Base-by-base conservation (phyloP, 2,797 vertebrate species). In the Orestias chungarensis region DNA sequence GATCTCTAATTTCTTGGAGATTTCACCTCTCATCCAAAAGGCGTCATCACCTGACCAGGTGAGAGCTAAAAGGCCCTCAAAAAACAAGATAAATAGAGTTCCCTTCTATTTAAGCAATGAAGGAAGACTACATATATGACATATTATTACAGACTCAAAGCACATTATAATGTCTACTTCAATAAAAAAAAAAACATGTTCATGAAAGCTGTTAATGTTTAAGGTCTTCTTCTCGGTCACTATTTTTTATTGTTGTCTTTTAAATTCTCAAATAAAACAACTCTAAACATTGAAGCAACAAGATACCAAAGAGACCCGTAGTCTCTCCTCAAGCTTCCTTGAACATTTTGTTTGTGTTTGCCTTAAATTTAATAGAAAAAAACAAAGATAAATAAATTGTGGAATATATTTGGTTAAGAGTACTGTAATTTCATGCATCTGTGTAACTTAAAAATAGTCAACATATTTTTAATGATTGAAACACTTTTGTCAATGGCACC, bases 251-350 rank as follows among this genome's bases (percentile, higher is more conserved):
- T 82, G 88, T 72, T 83, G 80, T 76, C 83, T 86, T 88, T 91
- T 70, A 82, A 82, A 89, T 84, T 81, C 82, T 84, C 57, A 84
- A 76, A 82, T 87, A 64, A 38, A 79, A 65, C 50, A 43, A 73
- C 18, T 78, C 87, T 91, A 90, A 91, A 93, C 87, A 86, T 90
- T 91, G 85, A 76, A 72, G 68, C 54, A 49, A 61, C 54, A 86
- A 86, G 78, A 83, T 74, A 76, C 88, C 78, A 79, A 81, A 88
- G 81, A 89, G 78, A 86, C 84, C 74, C 25, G 62, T 68, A 84
- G n/a, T 89, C 75, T 72, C 70, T 88, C 75, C 73, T 78, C 68
- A 46, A 78, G 79, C 79, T 71, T 85, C 79, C 65, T 72, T 68
- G 64, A 54, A 64, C 71, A 71, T 79, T 57, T 83, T 73, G 20